These are phyloP conservation scores for Papilio dardanus DNA, from an alignment of 1,140 invertebrate species.

Conservation along the genomic window DNA sequence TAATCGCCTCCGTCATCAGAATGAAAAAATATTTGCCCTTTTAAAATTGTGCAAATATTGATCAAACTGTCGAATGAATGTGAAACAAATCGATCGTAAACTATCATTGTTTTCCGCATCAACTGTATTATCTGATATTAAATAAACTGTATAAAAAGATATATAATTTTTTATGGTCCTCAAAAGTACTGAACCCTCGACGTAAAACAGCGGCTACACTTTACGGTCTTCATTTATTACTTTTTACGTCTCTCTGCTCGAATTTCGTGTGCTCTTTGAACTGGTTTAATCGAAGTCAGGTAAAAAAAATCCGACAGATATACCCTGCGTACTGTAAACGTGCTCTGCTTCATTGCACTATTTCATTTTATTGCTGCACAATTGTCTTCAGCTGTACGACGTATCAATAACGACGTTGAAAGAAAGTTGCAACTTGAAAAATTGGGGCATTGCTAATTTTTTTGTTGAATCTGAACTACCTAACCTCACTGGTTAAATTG, in stretches of 20 bases:
- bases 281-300: conserved; percentile 65
- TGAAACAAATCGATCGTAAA: not conserved
- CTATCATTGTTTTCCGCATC: not conserved
- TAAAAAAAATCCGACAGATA: conserved; percentile 63
- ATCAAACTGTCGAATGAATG: not conserved
- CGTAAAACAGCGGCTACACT: conserved; percentile 45
- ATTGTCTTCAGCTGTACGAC: conserved; percentile 40
- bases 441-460: not conserved
- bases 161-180: not conserved
- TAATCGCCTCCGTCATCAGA: too few species aligned
- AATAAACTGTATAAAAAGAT: not conserved
- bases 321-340: conserved; percentile 47
- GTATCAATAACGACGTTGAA: not conserved
- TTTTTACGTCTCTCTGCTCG: conserved; percentile 59
- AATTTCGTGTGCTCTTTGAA: conserved; percentile 74
- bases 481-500: not conserved
- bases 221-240: conserved; percentile 48
- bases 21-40: not conserved
- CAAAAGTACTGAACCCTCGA: conserved; percentile 8
- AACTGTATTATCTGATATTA: not conserved
- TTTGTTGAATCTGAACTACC: not conserved
- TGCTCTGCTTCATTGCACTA: conserved; percentile 60
- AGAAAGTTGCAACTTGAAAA: not conserved
- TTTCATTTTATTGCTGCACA: conserved; percentile 57
- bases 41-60: not conserved